Evolutionary conservation across 2,888 invertebrate species (phyloP).

Genomic region (Eubasilissa splendida): DNA sequence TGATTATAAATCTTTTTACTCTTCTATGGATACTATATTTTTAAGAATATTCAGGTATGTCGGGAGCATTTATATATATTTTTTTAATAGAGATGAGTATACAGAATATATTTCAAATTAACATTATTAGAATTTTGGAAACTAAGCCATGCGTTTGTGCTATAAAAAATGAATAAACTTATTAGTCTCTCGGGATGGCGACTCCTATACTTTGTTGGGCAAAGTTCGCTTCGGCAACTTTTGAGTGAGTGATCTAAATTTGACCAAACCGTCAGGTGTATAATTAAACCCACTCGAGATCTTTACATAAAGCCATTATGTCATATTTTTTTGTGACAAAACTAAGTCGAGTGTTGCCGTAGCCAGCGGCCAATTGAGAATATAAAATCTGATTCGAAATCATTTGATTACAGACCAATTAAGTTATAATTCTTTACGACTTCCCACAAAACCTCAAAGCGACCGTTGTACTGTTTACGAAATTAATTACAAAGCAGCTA

Average conservation of each 20-base stretch:
- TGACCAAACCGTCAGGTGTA: slow-evolving; percentile 10
- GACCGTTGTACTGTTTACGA: slow-evolving; percentile 35
- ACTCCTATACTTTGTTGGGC: too few relatives aligned
- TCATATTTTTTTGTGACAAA: slow-evolving; percentile 51
- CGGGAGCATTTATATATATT: too few relatives aligned
- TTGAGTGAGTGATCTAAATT: slow-evolving; percentile 32
- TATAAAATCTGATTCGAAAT: slow-evolving; percentile 45
- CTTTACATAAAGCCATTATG: slow-evolving; percentile 34
- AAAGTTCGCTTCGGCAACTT: background rate
- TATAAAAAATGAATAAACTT: too few relatives aligned
- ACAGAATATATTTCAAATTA: too few relatives aligned
- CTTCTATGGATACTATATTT: too few relatives aligned
- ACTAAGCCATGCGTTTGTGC: too few relatives aligned
- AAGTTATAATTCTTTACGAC: slow-evolving; percentile 57
- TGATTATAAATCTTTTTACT: too few relatives aligned
- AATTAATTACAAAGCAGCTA: slow-evolving; percentile 37
- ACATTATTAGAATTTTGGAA: too few relatives aligned
- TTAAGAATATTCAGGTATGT: too few relatives aligned
- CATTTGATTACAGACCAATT: slow-evolving; percentile 56
- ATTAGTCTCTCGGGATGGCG: too few relatives aligned
- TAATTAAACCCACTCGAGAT: slow-evolving; percentile 34
- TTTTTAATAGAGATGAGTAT: too few relatives aligned
- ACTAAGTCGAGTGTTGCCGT: slow-evolving; percentile 31
- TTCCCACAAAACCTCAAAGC: slow-evolving; percentile 38
- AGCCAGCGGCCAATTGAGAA: slow-evolving; percentile 43